These are phyloP conservation scores for Istiophorus platypterus DNA, from an alignment of 2,113 vertebrate species.

Conservation along the genomic window DNA sequence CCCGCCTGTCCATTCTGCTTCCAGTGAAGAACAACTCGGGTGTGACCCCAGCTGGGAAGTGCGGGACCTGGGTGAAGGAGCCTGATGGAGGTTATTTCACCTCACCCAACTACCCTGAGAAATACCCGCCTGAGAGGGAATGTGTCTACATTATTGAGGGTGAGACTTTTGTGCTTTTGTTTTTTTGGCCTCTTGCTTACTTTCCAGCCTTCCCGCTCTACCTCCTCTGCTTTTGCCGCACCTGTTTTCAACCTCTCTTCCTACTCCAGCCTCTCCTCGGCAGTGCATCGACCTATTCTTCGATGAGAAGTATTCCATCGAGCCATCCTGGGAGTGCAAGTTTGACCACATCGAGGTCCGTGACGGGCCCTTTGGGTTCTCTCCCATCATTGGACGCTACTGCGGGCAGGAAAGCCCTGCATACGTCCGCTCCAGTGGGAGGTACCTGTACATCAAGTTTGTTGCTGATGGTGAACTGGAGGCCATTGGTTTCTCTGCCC, in stretches of 20 bases:
- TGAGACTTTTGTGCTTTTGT: constrained; percentile 63
- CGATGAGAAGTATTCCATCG: constrained; percentile 95
- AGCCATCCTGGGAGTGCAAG: constrained; percentile 98
- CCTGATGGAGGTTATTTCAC: constrained; percentile 94
- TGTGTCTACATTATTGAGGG: constrained; percentile 99
- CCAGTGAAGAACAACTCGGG: constrained; percentile 92
- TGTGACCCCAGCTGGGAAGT: constrained; percentile 92
- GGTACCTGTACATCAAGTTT: constrained; percentile 99
- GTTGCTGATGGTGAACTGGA: constrained; percentile 97
- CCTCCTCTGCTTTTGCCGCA: background rate
- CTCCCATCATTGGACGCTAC: constrained; percentile 96
- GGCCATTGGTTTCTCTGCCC: constrained; percentile 92
- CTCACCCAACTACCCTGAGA: constrained; percentile 97
- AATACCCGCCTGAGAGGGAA: constrained; percentile 95
- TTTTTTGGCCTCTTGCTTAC: background rate
- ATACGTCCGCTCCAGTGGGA: constrained; percentile 95
- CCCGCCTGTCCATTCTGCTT: background rate
- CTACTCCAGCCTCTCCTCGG: constrained; percentile 84
- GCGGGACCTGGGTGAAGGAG: constrained; percentile 95
- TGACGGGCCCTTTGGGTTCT: constrained; percentile 97
- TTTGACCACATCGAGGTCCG: constrained; percentile 99
- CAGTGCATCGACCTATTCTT: constrained; percentile 98
- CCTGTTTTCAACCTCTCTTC: background rate
- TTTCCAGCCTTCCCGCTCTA: background rate
- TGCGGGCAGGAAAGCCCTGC: constrained; percentile 94